These are phyloP conservation scores for Drosophila carrolli DNA, from an alignment of 1,140 invertebrate species.

Conservation along the genomic window DNA sequence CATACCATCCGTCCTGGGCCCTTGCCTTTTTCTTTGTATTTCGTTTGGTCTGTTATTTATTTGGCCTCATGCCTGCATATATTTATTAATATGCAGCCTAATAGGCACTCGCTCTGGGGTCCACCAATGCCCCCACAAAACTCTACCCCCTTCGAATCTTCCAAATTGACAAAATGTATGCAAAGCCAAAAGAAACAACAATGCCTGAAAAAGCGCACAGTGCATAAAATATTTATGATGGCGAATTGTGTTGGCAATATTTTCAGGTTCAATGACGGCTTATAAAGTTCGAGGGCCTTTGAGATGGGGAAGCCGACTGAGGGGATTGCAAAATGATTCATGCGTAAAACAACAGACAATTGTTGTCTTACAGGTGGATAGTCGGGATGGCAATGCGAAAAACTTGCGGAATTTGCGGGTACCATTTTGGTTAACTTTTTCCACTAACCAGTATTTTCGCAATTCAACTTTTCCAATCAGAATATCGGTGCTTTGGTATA, in stretches of 20 bases:
- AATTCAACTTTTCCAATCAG: slow-evolving; percentile 14
- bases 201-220: slow-evolving; percentile 32
- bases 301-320: background rate
- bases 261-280: slow-evolving; percentile 74
- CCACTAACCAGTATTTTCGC: background rate
- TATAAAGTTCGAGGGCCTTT: slow-evolving; percentile 23
- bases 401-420: slow-evolving; percentile 5
- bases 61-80: slow-evolving; percentile 61
- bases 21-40: slow-evolving; percentile 44
- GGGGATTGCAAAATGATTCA: slow-evolving; percentile 41
- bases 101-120: slow-evolving; percentile 66
- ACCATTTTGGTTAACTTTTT: slow-evolving; percentile 13
- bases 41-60: slow-evolving; percentile 70
- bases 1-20: slow-evolving; percentile 5
- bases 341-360: slow-evolving; percentile 47
- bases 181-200: slow-evolving; percentile 61
- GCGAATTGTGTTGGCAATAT: slow-evolving; percentile 78
- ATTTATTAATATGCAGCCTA: slow-evolving; percentile 79
- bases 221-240: slow-evolving; percentile 82
- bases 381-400: slow-evolving; percentile 17
- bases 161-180: slow-evolving; percentile 76
- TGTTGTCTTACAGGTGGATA: slow-evolving; percentile 45
- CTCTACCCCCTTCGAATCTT: slow-evolving; percentile 3
- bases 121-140: slow-evolving; percentile 6
- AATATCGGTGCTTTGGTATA: background rate